phyloP scores from a whole-genome alignment of 2,113 vertebrate genomes.

The Struthio camelus region DNA sequence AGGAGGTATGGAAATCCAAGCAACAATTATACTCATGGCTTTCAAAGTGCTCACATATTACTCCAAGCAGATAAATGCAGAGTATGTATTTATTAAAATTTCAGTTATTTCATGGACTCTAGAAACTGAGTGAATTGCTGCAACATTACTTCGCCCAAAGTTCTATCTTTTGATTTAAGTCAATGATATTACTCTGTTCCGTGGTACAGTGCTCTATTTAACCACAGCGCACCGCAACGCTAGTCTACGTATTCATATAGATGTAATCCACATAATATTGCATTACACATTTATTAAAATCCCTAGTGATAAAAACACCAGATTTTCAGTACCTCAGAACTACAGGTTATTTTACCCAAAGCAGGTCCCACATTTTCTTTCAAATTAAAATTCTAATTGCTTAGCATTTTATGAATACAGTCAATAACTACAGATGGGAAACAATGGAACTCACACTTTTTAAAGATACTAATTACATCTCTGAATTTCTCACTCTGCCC shows the following conservation, averaged over 20 bases:
- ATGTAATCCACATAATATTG: background rate
- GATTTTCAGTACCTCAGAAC: background rate
- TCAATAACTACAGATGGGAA: conserved; percentile 37
- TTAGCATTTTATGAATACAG: conserved; percentile 26
- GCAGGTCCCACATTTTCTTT: conserved; percentile 19
- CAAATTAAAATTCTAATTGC: conserved; percentile 40
- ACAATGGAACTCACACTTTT: background rate
- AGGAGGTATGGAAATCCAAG: background rate
- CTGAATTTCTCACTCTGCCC: conserved; percentile 49
- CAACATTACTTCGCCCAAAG: background rate
- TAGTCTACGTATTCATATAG: background rate
- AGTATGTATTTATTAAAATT: background rate
- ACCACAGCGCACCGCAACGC: background rate
- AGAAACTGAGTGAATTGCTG: background rate
- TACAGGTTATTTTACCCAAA: background rate
- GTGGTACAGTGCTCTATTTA: background rate
- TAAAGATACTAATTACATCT: conserved; percentile 49
- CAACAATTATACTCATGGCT: background rate
- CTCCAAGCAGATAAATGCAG: background rate
- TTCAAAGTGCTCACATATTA: background rate
- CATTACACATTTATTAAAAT: background rate
- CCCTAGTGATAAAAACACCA: background rate
- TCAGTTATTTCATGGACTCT: background rate
- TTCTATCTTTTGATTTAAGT: background rate
- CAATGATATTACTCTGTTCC: background rate